Conservation (phyloP, 37 sponge, comb jelly and placozoan genomes). For the Ephydatia muelleri region DNA sequence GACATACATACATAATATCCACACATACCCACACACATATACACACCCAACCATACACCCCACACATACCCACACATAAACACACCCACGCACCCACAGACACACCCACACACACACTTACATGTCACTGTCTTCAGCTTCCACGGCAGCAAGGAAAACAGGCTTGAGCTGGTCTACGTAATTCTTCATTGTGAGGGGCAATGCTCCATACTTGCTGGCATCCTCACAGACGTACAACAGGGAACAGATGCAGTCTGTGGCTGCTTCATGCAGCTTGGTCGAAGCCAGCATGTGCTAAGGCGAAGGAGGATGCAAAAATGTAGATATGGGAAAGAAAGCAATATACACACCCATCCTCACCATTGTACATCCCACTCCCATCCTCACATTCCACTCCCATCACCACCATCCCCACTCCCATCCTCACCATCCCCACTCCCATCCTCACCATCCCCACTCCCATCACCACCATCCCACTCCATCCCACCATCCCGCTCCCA, state of each 20-base stretch:
- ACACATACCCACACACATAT: no score
- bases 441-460: neutral
- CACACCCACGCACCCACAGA: neutral
- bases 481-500: no score
- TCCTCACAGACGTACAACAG: slow-evolving; percentile 65
- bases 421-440: no score
- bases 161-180: slow-evolving; percentile 51
- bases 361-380: no score
- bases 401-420: no score
- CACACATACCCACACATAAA: neutral
- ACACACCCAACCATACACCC: neutral
- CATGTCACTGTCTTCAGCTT: slow-evolving; percentile 59
- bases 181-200: slow-evolving; percentile 35
- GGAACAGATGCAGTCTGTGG: slow-evolving; percentile 70
- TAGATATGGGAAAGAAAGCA: neutral
- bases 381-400: no score
- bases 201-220: neutral
- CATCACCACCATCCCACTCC: no score
- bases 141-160: slow-evolving; percentile 61
- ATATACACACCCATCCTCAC: neutral
- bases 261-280: slow-evolving; percentile 53
- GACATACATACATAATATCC: neutral
- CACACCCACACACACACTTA: slow-evolving; percentile 23
- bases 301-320: neutral
- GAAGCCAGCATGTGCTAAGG: neutral